phyloP scores from a whole-genome alignment of 2,888 invertebrate species.

The Lissocephala sabroskyi region DNA sequence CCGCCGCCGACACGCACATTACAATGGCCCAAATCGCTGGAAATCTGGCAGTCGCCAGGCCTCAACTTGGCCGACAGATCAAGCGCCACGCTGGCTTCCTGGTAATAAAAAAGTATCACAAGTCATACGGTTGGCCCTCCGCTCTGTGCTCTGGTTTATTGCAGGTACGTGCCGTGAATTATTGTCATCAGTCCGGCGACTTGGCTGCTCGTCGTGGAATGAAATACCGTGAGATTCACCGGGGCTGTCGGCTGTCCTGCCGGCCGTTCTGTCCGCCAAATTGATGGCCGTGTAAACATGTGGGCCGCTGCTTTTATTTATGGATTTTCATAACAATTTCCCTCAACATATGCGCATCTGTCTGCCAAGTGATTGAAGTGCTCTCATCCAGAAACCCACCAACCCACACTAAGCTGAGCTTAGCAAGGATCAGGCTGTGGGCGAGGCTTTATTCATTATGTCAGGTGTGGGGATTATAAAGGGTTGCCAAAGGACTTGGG shows the following conservation, averaged over 20 bases:
- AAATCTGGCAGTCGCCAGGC: neutral
- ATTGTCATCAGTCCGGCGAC: conserved; percentile 34
- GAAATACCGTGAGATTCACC: neutral
- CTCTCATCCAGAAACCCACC: neutral
- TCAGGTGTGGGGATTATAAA: no score
- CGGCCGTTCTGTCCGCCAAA: conserved; percentile 26
- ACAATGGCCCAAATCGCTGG: no score
- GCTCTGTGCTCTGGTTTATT: conserved; percentile 31
- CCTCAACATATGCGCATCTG: conserved; percentile 49
- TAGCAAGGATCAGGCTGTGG: no score
- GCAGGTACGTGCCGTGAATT: conserved; percentile 57
- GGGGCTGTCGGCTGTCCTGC: neutral
- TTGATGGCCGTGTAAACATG: conserved; percentile 62
- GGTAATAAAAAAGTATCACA: conserved; percentile 10
- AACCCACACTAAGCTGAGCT: no score
- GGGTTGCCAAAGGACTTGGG: no score
- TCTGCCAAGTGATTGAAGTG: conserved; percentile 54
- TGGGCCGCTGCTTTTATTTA: conserved; percentile 56
- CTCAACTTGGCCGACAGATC: neutral
- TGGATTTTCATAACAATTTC: conserved; percentile 60
- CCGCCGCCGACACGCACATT: no score
- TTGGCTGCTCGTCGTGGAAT: neutral
- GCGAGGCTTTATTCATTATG: no score
- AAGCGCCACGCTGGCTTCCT: neutral
- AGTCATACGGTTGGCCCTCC: conserved; percentile 2